Conservation (phyloP, 2,797 vertebrate genomes). For the Salmo trutta region DNA sequence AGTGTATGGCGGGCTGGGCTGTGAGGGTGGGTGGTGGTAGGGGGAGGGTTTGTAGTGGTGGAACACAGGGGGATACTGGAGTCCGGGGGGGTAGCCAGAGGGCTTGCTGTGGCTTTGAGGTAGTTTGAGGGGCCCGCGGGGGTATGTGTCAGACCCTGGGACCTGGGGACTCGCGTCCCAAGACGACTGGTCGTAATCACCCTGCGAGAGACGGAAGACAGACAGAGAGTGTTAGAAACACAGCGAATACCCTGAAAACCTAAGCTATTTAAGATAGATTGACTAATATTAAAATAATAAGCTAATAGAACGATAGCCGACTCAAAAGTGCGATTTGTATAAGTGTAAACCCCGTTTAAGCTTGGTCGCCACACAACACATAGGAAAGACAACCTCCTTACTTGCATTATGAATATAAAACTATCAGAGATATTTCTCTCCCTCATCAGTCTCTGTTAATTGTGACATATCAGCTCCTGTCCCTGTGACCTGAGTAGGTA, state of each 20-base stretch:
- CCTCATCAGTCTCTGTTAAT: not conserved
- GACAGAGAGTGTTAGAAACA: not conserved
- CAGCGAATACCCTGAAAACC: not conserved
- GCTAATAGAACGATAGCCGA: too few relatives aligned
- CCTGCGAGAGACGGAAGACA: constrained; percentile 68
- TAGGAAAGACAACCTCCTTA: too few relatives aligned
- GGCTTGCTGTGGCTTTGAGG: constrained; percentile 92
- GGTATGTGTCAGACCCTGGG: constrained; percentile 87
- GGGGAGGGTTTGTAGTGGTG: constrained; percentile 90
- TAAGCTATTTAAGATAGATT: not conserved
- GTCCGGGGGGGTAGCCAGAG: constrained; percentile 80
- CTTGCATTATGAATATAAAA: not conserved
- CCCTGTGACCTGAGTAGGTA: constrained; percentile 16
- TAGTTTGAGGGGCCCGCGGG: constrained; percentile 90
- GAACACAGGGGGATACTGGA: constrained; percentile 87
- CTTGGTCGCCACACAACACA: too few relatives aligned
- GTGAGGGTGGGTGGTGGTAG: constrained; percentile 86
- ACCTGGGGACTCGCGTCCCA: constrained; percentile 87
- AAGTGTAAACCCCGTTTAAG: too few relatives aligned
- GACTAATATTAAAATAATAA: not conserved
- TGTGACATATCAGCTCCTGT: constrained; percentile 15
- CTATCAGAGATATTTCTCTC: not conserved
- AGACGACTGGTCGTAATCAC: constrained; percentile 88
- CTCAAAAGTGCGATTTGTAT: too few relatives aligned
- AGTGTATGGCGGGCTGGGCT: constrained; percentile 89